Percentiles rank a stretch among this genome's conserved stretches.
Conservation (phyloP, 2,113 vertebrate species). For the Tretioscincus oriximinensis region DNA sequence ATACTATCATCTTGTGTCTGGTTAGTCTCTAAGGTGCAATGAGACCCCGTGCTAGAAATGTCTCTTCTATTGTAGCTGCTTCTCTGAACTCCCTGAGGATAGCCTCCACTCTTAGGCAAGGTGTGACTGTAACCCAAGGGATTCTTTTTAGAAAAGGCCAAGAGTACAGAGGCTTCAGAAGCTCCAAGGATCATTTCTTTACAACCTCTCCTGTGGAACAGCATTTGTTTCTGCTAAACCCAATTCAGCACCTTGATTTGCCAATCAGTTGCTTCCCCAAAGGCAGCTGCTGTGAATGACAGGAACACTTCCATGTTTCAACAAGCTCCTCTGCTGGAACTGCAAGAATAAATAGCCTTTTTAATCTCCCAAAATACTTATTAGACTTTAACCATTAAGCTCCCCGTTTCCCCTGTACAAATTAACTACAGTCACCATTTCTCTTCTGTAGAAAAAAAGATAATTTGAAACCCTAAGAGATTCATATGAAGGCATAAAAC, state of each 20-base stretch:
- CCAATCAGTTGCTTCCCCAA: slow-evolving; percentile 15
- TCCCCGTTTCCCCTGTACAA: neutral
- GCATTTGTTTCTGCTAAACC: slow-evolving; percentile 2
- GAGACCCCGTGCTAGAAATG: too few relatives aligned
- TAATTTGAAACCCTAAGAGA: too few relatives aligned
- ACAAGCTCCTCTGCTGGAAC: slow-evolving; percentile 20
- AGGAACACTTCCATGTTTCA: slow-evolving; percentile 25
- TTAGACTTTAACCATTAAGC: slow-evolving; percentile 14
- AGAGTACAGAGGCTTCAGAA: neutral
- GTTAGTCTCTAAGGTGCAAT: too few relatives aligned
- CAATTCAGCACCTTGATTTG: slow-evolving; percentile 13
- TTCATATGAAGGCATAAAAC: rapidly evolving
- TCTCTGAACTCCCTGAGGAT: too few relatives aligned
- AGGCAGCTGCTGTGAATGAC: slow-evolving; percentile 19
- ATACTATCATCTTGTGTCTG: too few relatives aligned
- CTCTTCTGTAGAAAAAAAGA: neutral
- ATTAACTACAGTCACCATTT: rapidly evolving
- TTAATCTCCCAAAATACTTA: slow-evolving; percentile 32
- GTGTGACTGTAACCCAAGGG: neutral
- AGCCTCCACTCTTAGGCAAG: neutral
- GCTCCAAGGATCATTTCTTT: neutral
- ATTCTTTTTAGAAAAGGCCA: neutral
- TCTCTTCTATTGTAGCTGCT: too few relatives aligned
- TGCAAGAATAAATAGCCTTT: slow-evolving; percentile 20
- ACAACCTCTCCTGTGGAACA: neutral